Evolutionary conservation across 53 echinoderm and acorn worm genomes (phyloP), one percentile per base, ranked within the genome.

Genomic region (Antedon mediterranea): DNA sequence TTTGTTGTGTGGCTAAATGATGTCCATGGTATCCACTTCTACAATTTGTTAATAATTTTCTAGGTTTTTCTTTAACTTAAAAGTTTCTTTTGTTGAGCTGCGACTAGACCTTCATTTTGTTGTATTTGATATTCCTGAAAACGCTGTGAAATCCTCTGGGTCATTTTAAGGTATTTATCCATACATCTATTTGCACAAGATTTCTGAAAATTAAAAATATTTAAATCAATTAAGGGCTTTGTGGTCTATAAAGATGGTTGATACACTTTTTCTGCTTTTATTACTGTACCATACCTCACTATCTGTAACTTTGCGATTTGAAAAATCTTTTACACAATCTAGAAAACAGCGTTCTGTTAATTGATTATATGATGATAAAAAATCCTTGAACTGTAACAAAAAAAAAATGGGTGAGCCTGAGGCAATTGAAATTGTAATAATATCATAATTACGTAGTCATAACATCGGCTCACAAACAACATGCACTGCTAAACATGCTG

Each of bases 161-260:
- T 92, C 91, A 94, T 91, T 79, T 94, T 94, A 76, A 94, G 83
- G 78, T 89, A 94, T 73, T 94, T 94, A 43, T 94, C 91, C 91
- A 94, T 87, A 76, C 95, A 94, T 42, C 85, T 91, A 11, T 84
- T 78, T 34, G 95, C 74, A 78, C 91, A 91, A 57, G 72, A 83
- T 43, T 78, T 43, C 91, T 91, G 80, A 28, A 79, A 30, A 75
- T 30, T 30, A n/a, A n/a, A n/a, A n/a, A n/a, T n/a, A n/a, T n/a
- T n/a, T n/a, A n/a, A n/a, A n/a, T n/a, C n/a, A n/a, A n/a, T n/a
- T n/a, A n/a, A n/a, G n/a, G n/a, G n/a, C n/a, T n/a, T n/a, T n/a
- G n/a, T n/a, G n/a, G n/a, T n/a, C n/a, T n/a, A n/a, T n/a, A n/a
- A n/a, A n/a, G n/a, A n/a, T n/a, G n/a, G n/a, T n/a, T n/a, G n/a